These are phyloP conservation scores for Premnoplex brunnescens DNA, from an alignment of 2,797 vertebrate genomes.

Conservation along the genomic window DNA sequence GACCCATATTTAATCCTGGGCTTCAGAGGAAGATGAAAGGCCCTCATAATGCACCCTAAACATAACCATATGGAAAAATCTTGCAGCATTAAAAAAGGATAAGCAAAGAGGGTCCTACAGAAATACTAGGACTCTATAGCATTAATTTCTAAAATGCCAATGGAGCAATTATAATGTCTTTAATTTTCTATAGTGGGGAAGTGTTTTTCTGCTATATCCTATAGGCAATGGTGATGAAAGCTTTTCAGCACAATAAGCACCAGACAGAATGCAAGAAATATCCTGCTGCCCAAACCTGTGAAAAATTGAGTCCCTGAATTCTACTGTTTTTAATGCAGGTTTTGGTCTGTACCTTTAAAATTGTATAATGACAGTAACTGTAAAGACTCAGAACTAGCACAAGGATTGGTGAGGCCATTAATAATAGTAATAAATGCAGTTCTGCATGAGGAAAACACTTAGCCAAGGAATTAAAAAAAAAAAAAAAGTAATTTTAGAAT, in stretches of 20 bases:
- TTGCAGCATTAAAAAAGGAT: background rate
- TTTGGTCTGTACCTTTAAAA: background rate
- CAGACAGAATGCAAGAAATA: background rate
- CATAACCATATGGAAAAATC: constrained; percentile 43
- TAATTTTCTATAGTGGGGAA: background rate
- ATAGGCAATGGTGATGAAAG: background rate
- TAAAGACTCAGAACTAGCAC: background rate
- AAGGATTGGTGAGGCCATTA: background rate
- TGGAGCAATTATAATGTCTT: background rate
- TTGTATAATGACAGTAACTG: background rate
- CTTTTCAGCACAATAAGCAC: background rate
- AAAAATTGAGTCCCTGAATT: background rate
- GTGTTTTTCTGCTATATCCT: background rate
- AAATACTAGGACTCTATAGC: background rate
- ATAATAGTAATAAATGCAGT: background rate
- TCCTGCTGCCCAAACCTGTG: background rate
- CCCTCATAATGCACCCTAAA: constrained; percentile 41
- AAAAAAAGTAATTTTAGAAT: background rate
- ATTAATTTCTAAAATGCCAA: background rate
- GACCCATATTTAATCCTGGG: constrained; percentile 22
- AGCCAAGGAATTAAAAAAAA: background rate
- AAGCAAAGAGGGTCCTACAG: background rate
- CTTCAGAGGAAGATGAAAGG: constrained; percentile 48
- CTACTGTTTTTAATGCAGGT: background rate
- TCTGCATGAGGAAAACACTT: constrained; percentile 23